Evolutionary conservation across 2,797 vertebrate species (phyloP).

Genomic region (Smutsia gigantea): DNA sequence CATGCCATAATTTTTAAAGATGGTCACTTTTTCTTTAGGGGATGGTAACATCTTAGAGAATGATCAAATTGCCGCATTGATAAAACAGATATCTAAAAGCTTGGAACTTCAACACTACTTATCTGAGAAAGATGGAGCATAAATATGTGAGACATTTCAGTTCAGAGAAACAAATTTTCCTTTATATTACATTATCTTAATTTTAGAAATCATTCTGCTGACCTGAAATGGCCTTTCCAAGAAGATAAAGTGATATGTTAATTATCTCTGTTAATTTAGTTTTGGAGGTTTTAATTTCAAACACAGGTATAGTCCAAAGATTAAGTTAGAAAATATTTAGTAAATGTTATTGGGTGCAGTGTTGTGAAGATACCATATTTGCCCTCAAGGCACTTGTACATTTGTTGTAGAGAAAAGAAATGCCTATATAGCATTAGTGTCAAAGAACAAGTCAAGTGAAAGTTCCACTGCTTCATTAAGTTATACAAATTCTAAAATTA

Average conservation of each 20-base stretch:
- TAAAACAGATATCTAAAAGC: neutral
- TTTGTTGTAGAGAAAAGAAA: conserved; percentile 18
- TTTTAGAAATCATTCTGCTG: conserved; percentile 24
- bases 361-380: neutral
- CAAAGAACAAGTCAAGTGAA: neutral
- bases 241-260: conserved; percentile 26
- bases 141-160: neutral
- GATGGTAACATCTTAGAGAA: neutral
- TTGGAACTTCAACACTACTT: neutral
- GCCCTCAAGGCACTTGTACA: neutral
- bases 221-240: conserved; percentile 5
- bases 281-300: conserved; percentile 37
- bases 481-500: neutral
- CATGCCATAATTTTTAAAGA: neutral
- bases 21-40: neutral
- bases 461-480: neutral
- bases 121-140: neutral
- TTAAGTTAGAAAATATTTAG: conserved; percentile 61
- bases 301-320: neutral
- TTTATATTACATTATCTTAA: neutral
- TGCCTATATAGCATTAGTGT: neutral
- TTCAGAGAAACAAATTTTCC: conserved; percentile 33
- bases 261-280: conserved; percentile 55
- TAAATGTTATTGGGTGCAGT: neutral
- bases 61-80: neutral